Evolutionary conservation across 2,888 invertebrate species (phyloP).

Genomic region (Heliconius aoede): DNA sequence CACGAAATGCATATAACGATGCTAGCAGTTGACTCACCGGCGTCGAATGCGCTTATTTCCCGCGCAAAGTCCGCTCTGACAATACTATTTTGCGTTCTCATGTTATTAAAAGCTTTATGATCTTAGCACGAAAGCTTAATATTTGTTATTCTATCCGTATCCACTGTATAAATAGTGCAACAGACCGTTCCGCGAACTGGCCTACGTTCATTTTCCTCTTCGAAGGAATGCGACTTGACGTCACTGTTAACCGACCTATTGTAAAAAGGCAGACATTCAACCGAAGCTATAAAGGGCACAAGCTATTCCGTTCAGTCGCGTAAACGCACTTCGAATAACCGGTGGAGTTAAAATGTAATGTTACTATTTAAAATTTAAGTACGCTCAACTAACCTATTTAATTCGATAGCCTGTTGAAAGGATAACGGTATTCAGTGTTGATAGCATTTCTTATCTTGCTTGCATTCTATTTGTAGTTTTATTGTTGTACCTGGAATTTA

Average conservation of each 20-base stretch:
- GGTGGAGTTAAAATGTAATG: slow-evolving; percentile 54
- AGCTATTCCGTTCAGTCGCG: slow-evolving; percentile 44
- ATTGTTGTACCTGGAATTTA: slow-evolving; percentile 56
- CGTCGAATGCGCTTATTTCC: slow-evolving; percentile 68
- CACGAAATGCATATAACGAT: slow-evolving; percentile 66
- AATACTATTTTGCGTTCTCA: slow-evolving; percentile 41
- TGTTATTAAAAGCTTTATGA: slow-evolving; percentile 46
- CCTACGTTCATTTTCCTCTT: slow-evolving; percentile 76
- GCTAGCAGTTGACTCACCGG: slow-evolving; percentile 68
- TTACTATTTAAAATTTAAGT: slow-evolving; percentile 48
- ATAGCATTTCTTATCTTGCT: slow-evolving; percentile 58
- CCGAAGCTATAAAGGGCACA: slow-evolving; percentile 36
- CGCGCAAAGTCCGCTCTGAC: slow-evolving; percentile 62
- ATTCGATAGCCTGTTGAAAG: slow-evolving; percentile 50
- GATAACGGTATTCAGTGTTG: slow-evolving; percentile 63
- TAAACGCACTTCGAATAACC: slow-evolving; percentile 51
- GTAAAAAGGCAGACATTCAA: slow-evolving; percentile 39
- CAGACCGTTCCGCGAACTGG: slow-evolving; percentile 72
- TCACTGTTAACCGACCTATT: slow-evolving; percentile 58
- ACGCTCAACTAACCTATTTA: slow-evolving; percentile 41
- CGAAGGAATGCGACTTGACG: slow-evolving; percentile 76
- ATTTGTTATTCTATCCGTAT: slow-evolving; percentile 40
- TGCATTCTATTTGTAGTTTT: slow-evolving; percentile 60
- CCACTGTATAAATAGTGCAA: slow-evolving; percentile 75
- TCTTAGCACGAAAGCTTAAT: slow-evolving; percentile 45